These are phyloP conservation scores for Aphaenogaster floridana DNA, from an alignment of 1,140 invertebrate genomes.

Conservation along the genomic window DNA sequence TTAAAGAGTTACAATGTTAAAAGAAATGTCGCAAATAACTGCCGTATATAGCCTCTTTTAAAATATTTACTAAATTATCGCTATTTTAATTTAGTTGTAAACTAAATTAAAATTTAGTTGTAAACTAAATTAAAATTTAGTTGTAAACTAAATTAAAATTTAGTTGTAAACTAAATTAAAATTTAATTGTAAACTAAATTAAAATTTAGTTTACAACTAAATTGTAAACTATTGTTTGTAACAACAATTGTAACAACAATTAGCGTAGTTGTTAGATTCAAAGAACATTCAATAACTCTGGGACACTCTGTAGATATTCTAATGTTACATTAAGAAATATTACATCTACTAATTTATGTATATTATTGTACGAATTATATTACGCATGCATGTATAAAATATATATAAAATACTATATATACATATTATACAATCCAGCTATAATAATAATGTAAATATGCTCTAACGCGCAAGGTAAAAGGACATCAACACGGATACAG, in stretches of 20 bases:
- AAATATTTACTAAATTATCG: conserved; percentile 4
- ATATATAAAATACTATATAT: background rate
- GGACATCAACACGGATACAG: background rate
- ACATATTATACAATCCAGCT: background rate
- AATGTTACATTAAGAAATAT: background rate
- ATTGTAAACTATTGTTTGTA: too few relatives aligned
- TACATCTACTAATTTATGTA: background rate
- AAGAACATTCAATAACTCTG: background rate
- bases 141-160: too few relatives aligned
- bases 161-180: too few relatives aligned
- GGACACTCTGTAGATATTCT: background rate
- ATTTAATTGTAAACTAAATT: too few relatives aligned
- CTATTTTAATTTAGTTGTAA: too few relatives aligned
- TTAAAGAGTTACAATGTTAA: background rate
- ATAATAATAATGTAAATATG: background rate
- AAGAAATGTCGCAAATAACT: background rate
- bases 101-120: too few relatives aligned
- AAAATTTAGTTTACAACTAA: too few relatives aligned
- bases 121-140: too few relatives aligned
- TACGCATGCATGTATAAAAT: conserved; percentile 10
- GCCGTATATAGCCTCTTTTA: background rate
- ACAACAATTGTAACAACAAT: too few relatives aligned
- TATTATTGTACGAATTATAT: conserved; percentile 6
- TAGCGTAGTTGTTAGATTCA: background rate
- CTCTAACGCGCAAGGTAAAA: conserved; percentile 7